Base-by-base conservation (phyloP, 2,797 vertebrate genomes). In the Clarias platycephalus region DNA sequence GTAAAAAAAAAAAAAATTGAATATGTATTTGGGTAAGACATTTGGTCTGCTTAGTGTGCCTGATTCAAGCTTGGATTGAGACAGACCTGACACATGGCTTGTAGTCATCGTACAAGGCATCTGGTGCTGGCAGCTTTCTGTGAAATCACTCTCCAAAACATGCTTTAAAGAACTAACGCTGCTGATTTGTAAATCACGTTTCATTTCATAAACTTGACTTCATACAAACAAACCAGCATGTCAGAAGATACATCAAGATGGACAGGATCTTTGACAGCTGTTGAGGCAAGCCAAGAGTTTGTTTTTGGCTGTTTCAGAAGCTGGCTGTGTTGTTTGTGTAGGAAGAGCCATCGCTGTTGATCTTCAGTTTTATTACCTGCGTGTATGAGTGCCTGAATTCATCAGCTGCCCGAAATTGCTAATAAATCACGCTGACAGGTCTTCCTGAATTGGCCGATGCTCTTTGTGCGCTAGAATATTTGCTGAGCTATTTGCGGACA, bases 31-130 rank as follows among this genome's bases (percentile, higher is more conserved):
- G 80, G 24, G 15, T 55, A 57, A 67, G 82, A 81, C 84, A 84
- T 85, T 88, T 84, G 88, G 78, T 87, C 75, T 81, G 72, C 78
- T 72, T 82, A 63, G 79, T 60, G 60, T 34, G 81, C 53, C 49
- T 87, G 86, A 85, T 81, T 87, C 88, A 85, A 79, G 60, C 71
- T 20, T 85, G 71, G 64, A 81, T 40, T 63, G 77, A 85, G 81
- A 83, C 37, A 76, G 62, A 71, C 70, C 13, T 16, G 63, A 83
- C 83, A 86, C 87, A 85, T 88, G 87, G 86, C n/a, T 20, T 64
- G 74, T 79, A 88, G 81, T 85, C 85, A 85, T 85, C 58, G 71
- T 81, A 58, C 31, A 7, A 44, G 87, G 80, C 84, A 88, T 85
- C 86, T 88, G 87, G 80, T 80, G 81, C 76, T 80, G 16, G 24